phyloP scores from a whole-genome alignment of 2,797 vertebrate species.

The Cryptoprocta ferox region DNA sequence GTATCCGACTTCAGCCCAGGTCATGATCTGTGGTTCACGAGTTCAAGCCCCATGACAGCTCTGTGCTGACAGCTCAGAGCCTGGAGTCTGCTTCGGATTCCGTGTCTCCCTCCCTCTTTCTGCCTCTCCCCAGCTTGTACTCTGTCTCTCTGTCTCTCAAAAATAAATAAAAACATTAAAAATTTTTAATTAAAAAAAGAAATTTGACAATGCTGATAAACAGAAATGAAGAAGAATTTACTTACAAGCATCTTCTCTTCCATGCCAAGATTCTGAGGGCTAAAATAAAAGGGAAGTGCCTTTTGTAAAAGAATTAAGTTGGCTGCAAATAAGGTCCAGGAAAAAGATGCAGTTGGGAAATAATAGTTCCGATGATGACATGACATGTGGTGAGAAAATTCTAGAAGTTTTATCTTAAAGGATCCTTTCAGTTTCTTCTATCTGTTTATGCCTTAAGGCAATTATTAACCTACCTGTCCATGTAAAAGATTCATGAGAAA shows the following conservation, averaged over 20 bases:
- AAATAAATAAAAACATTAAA: too few species aligned
- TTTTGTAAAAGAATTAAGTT: conserved; percentile 17
- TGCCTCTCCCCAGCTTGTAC: too few species aligned
- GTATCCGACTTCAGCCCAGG: too few species aligned
- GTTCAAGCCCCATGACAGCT: too few species aligned
- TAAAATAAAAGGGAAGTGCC: not conserved
- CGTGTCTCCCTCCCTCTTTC: too few species aligned
- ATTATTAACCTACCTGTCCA: not conserved
- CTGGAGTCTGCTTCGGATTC: too few species aligned
- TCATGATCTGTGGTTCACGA: too few species aligned
- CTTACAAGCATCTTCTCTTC: not conserved
- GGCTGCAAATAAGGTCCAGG: not conserved
- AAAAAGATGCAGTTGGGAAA: not conserved
- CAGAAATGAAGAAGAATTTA: conserved; percentile 11
- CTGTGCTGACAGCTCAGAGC: too few species aligned
- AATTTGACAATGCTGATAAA: not conserved
- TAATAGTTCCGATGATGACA: not conserved
- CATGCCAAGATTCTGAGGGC: not conserved
- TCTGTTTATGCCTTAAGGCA: not conserved
- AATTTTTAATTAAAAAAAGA: too few species aligned
- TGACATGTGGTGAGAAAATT: not conserved
- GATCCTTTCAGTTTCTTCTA: not conserved
- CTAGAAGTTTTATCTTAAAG: not conserved
- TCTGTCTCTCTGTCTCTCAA: too few species aligned
- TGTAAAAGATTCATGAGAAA: not conserved